These are phyloP conservation scores for Macaca fascicularis DNA, from an alignment of 2,113 vertebrate genomes.

Conservation along the genomic window DNA sequence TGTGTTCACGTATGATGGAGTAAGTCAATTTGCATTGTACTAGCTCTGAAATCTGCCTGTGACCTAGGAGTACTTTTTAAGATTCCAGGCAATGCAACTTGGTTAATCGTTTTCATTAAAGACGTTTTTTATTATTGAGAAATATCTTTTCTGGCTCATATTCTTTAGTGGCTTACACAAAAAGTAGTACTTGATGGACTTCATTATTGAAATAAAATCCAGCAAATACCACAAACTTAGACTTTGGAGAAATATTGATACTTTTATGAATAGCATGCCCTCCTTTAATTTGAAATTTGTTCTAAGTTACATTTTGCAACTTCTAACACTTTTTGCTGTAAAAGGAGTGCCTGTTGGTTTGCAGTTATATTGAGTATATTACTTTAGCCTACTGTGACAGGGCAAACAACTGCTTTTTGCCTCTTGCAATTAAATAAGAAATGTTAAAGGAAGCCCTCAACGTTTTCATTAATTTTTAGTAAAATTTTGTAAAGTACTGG, in stretches of 20 bases:
- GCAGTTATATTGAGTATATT: background rate
- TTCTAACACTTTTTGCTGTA: background rate
- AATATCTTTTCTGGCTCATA: background rate
- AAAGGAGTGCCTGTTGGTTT: background rate
- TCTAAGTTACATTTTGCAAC: background rate
- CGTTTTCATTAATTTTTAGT: background rate
- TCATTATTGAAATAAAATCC: background rate
- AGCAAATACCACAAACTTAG: background rate
- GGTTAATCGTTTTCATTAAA: background rate
- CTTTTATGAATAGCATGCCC: background rate
- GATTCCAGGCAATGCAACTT: background rate
- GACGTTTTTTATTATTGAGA: background rate
- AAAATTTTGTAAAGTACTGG: background rate
- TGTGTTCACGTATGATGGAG: background rate
- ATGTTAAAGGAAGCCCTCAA: background rate
- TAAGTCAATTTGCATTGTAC: background rate
- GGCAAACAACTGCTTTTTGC: background rate
- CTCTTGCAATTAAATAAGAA: background rate
- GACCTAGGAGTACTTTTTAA: background rate
- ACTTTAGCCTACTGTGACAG: background rate
- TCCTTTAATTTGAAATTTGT: background rate
- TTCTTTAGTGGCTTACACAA: background rate
- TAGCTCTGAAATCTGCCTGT: background rate
- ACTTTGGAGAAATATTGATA: background rate
- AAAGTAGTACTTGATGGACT: background rate